These are phyloP conservation scores for Phrixothrix hirtus DNA, from an alignment of 2,888 invertebrate species.

Conservation along the genomic window DNA sequence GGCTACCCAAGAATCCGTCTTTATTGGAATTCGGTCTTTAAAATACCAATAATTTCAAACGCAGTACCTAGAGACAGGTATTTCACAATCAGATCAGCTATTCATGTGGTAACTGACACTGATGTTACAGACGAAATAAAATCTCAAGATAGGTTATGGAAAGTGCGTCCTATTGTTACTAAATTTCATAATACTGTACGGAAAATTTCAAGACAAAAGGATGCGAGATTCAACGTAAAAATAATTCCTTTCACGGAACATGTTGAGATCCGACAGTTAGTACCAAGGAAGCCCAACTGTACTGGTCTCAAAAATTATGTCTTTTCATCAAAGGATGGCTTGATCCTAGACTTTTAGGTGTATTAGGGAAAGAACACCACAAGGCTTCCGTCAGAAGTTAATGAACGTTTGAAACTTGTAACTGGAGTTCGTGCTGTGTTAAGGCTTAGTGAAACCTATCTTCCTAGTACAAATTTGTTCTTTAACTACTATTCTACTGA, in stretches of 20 bases:
- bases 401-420: not conserved
- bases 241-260: not conserved
- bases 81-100: too few relatives aligned
- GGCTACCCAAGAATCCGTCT: too few relatives aligned
- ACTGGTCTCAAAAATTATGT: not conserved
- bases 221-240: too few relatives aligned
- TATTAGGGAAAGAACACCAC: not conserved
- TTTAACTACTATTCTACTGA: not conserved
- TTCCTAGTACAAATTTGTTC: not conserved
- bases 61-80: too few relatives aligned
- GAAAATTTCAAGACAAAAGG: too few relatives aligned
- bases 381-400: not conserved
- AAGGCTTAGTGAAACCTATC: not conserved
- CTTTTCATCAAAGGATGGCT: not conserved
- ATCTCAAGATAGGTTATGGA: too few relatives aligned
- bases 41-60: too few relatives aligned
- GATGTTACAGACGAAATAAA: too few relatives aligned
- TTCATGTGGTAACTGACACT: too few relatives aligned
- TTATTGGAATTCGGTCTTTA: too few relatives aligned
- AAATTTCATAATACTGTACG: too few relatives aligned
- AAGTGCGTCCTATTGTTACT: too few relatives aligned
- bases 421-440: not conserved
- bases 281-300: not conserved
- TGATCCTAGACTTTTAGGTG: not conserved
- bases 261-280: not conserved